Evolutionary conservation across 2,888 invertebrate species (phyloP), one percentile per base, ranked within the genome.

Genomic region (Patella depressa): DNA sequence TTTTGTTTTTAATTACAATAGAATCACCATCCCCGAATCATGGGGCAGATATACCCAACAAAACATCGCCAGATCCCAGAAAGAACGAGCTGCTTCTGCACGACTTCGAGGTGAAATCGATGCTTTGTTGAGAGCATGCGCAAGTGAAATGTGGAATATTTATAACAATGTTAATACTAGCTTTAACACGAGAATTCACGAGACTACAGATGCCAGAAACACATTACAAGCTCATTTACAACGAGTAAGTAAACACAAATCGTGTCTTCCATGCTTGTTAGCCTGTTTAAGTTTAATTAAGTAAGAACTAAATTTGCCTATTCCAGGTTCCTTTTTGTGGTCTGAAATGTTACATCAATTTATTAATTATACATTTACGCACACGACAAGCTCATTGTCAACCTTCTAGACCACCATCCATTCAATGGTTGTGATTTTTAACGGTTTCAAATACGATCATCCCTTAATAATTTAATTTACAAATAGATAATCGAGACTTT

Each of bases 11-110:
- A 45, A 45, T 45, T 5, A n/a, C 45, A 9, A 12, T 82, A 94
- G 95, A 17, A 94, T 96, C 83, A 96, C 95, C 88, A 95, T 95
- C 83, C 91, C 90, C 3, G 86, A 88, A 57, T 89, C 90, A 7
- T 91, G 91, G 91, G 87, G 87, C 15, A 82, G 87, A 77, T 91
- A 87, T 82, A 89, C 91, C 65, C 89, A 91, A 76, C 88, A 91
- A 79, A 91, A 91, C 81, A 90, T 91, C 73, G 85, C 86, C 70
- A 80, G 91, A n/a, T 90, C 91, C 17, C 90, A 90, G 82, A 86
- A 86, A 72, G 90, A 90, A 80, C 85, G 91, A 9, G 89, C 90
- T 53, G 80, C 84, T 19, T 89, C 89, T 17, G 89, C 90, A 83
- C 80, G 86, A 73, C 84, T 91, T 15, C 81, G 91, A 29, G 90